A percentile compares a stretch with the other conserved stretches of the same genome.
phyloP scores from a whole-genome alignment of 2,113 vertebrate species.

The Tupaia tana region DNA sequence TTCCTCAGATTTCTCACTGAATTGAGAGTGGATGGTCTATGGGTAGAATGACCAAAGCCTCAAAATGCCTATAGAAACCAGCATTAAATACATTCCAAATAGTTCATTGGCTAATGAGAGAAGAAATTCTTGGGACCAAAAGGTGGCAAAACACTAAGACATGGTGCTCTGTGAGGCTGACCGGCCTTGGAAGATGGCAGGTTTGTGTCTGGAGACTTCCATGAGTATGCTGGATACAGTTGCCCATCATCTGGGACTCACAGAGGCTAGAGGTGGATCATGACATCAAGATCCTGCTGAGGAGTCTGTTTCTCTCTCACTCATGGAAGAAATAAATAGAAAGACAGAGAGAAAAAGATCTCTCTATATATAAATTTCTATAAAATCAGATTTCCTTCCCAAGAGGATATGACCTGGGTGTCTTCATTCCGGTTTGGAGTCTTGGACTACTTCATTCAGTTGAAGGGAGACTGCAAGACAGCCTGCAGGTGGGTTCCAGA shows the following conservation, averaged over 20 bases:
- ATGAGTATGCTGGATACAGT: no score
- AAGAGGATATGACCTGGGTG: not conserved
- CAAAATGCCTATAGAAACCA: not conserved
- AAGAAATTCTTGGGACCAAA: not conserved
- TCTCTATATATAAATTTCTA: not conserved
- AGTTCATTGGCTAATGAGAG: not conserved
- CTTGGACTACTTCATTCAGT: not conserved
- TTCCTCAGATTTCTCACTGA: not conserved
- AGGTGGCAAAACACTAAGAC: no score
- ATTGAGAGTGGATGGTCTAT: not conserved
- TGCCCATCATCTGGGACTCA: no score
- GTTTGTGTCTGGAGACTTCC: no score
- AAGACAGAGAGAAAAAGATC: no score
- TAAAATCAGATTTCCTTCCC: not conserved
- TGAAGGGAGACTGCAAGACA: not conserved
- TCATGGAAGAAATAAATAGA: no score
- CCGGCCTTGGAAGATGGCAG: no score
- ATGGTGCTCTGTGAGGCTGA: no score
- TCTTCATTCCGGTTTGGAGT: not conserved
- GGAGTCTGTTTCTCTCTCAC: no score
- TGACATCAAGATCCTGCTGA: no score
- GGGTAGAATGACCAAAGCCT: not conserved
- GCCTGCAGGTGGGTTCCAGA: rapidly evolving
- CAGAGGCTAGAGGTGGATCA: no score
- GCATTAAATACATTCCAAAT: not conserved